Evolutionary conservation across 1,140 invertebrate genomes (phyloP), one percentile per base, ranked within the genome.

Genomic region (Musca domestica): DNA sequence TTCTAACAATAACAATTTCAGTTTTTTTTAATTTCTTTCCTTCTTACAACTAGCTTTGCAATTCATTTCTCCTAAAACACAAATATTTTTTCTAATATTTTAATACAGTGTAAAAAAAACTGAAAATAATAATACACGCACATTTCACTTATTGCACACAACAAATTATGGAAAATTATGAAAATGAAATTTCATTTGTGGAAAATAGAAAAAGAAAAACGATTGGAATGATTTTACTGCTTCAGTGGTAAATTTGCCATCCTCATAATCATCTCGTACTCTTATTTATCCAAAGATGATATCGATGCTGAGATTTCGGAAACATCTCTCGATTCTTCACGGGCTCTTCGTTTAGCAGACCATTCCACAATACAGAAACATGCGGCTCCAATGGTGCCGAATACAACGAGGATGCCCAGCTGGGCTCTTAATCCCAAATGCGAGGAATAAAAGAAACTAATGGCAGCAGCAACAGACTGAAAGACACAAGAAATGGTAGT

Each of bases 381-480:
- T 0, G 88, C 76, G 0, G 94, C 93, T 19, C 95, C 95, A 7
- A 93, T 71, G 3, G 91, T 86, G 0, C 89, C 90, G 14, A 90
- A 85, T 0, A 90, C 81, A 0, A 91, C 85, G 7, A 98, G 81
- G 34, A 98, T 91, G 0, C 85, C 83, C 6, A 98, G 81, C 79
- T 98, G 96, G 51, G 89, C 87, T 51, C 93, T 87, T 2, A 98
- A 84, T 1, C 88, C 85, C 2, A 95, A 78, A 27, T 86, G 80
- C 6, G 87, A 89, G 64, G 94, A 93, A 84, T 98, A 98, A 80
- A 91, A 92, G 85, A 98, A 98, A 64, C 91, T 92, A 6, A 88
- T 83, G 0, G 95, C 95, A 3, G 95, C 93, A 10, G 94, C 92
- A 22, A 98, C 83, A 0, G 95, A 98, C 89, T 98, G 86, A 66